Evolutionary conservation across 2,797 vertebrate genomes (phyloP), one percentile per base, ranked within the genome.

Genomic region (Acestrorhynchus altus): DNA sequence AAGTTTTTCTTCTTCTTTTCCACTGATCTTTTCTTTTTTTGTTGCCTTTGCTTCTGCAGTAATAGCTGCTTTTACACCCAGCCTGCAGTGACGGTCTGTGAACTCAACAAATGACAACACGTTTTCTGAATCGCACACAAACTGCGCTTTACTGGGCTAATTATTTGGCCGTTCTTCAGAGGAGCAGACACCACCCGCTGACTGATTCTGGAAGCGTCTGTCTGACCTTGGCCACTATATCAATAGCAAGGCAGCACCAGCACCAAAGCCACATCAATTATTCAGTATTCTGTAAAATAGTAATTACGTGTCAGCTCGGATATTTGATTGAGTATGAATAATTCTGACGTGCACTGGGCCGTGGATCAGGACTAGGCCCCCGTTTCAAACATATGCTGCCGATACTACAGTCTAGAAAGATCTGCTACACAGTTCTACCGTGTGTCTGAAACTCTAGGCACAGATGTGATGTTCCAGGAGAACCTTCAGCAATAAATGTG

Each of bases 311-410:
- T 81, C 76, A 61, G 68, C 44, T 54, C 69, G 49, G 68, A 82
- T 74, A 76, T 83, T 78, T 79, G 76, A 84, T 83, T 78, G 75
- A 76, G 68, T 67, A 54, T 79, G 69, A 77, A 80, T 78, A 67
- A 80, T 82, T 82, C 75, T 76, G 65, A 52, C 74, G 52, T 70
- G 60, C 64, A 57, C 51, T 39, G 60, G 70, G 57, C 20, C 51
- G 56, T 78, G 77, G 71, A 74, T 77, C 47, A 68, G 71, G 61
- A 74, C 39, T 63, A 68, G 10, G 39, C 51, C 31, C 31, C 31
- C n/a, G 39, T 66, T 42, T 67, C 60, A 74, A 70, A 40, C 11
- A 31, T 67, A 73, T 42, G 26, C 44, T 60, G 44, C 15, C 26
- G 44, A 26, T 47, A 13, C 31, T 66, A 4, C 26, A 10, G 70